Evolutionary conservation across 2,113 vertebrate species (phyloP).

Genomic region (Vidua macroura): DNA sequence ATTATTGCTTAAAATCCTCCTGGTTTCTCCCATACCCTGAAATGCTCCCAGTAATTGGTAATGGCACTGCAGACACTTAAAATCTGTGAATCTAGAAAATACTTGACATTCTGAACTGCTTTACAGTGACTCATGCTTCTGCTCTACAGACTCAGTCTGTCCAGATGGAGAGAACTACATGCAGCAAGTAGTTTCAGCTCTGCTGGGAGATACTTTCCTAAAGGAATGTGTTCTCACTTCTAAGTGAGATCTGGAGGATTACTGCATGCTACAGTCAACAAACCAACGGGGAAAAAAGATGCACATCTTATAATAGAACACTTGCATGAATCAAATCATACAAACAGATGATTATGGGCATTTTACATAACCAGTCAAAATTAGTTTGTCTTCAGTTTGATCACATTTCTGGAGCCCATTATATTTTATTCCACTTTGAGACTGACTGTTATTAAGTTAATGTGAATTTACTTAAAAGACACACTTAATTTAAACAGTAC

Average conservation of each 20-base stretch:
- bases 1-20: not conserved
- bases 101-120: conserved; percentile 11
- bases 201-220: not conserved
- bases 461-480: not conserved
- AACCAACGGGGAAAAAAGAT: not conserved
- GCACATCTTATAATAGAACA: conserved; percentile 16
- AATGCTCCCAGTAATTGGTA: not conserved
- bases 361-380: conserved; percentile 36
- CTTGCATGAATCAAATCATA: conserved; percentile 10
- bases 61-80: not conserved
- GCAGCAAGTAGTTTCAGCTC: not conserved
- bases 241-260: conserved; percentile 31
- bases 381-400: conserved; percentile 7
- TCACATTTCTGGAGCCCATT: not conserved
- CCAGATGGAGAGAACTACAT: not conserved
- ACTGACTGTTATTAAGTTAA: not conserved
- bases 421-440: not conserved
- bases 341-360: conserved; percentile 21
- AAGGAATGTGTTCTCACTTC: conserved; percentile 13
- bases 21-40: not conserved
- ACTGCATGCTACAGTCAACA: conserved; percentile 15
- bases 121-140: conserved; percentile 27
- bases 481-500: not conserved
- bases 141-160: conserved; percentile 12
- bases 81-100: not conserved